A percentile compares a stretch with the other conserved stretches of the same genome.
These are phyloP conservation scores for Microplitis demolitor DNA, from an alignment of 1,140 invertebrate genomes.

Conservation along the genomic window DNA sequence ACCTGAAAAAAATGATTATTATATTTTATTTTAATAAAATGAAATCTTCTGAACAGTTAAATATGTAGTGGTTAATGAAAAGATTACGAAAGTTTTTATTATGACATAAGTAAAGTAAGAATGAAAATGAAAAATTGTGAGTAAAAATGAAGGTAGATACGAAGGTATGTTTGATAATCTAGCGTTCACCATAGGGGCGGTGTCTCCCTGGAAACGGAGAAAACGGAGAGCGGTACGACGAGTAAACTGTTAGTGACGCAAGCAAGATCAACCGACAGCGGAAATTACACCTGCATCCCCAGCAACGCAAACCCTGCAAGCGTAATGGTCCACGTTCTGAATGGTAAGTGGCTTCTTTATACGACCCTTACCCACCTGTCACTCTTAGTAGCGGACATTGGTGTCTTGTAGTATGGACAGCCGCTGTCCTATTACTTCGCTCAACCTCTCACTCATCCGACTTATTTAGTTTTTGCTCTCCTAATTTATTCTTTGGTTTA, in stretches of 20 bases:
- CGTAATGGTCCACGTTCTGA: conserved; percentile 86
- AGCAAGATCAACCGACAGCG: conserved; percentile 82
- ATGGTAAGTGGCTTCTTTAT: conserved; percentile 69
- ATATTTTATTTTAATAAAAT: no score
- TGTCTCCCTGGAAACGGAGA: conserved; percentile 89
- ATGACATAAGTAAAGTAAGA: not conserved
- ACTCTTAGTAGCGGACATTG: not conserved
- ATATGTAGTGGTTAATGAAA: no score
- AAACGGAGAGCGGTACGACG: conserved; percentile 84
- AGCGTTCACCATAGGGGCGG: conserved; percentile 67
- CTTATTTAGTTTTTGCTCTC: no score
- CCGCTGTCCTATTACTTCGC: not conserved
- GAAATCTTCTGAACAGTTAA: no score
- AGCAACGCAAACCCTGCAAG: conserved; percentile 86
- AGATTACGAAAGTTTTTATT: no score
- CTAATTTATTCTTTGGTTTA: no score
- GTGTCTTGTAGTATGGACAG: not conserved
- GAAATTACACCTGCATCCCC: conserved; percentile 87
- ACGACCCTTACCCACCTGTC: not conserved
- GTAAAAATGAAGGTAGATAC: conserved; percentile 9
- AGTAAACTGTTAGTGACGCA: conserved; percentile 88
- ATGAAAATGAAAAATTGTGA: not conserved
- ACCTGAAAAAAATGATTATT: no score
- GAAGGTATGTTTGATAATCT: conserved; percentile 57
- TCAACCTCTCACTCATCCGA: no score